Evolutionary conservation across 2,888 invertebrate genomes (phyloP).

Genomic region (Helleia helle): DNA sequence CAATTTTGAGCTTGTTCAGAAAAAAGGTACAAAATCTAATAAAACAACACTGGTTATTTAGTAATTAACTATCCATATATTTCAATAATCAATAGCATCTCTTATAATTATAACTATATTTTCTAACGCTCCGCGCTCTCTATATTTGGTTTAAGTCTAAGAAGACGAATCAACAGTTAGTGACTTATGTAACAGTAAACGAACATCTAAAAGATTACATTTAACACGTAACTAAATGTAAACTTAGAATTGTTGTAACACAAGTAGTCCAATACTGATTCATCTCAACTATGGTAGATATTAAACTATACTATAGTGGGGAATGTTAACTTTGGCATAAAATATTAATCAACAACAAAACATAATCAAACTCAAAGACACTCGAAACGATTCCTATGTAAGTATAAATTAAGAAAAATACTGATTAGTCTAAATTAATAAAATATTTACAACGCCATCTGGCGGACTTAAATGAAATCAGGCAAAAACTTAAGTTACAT

Average conservation of each 20-base stretch:
- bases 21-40: too few species aligned
- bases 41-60: slow-evolving; percentile 37
- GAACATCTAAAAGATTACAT: slow-evolving; percentile 57
- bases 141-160: slow-evolving; percentile 71
- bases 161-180: slow-evolving; percentile 65
- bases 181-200: slow-evolving; percentile 59
- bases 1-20: too few species aligned
- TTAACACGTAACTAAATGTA: slow-evolving; percentile 54
- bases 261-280: slow-evolving; percentile 46
- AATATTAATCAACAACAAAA: slow-evolving; percentile 72
- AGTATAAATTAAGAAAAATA: slow-evolving; percentile 71
- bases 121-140: slow-evolving; percentile 67
- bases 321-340: slow-evolving; percentile 85
- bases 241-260: slow-evolving; percentile 41
- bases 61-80: slow-evolving; percentile 67
- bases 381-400: slow-evolving; percentile 62
- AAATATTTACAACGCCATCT: slow-evolving; percentile 55
- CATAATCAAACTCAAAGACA: slow-evolving; percentile 63
- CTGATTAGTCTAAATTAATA: slow-evolving; percentile 59
- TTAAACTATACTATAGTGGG: slow-evolving; percentile 71
- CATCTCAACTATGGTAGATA: slow-evolving; percentile 32
- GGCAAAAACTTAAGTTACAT: slow-evolving; percentile 4
- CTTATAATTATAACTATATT: slow-evolving; percentile 63
- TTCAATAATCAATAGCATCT: slow-evolving; percentile 73
- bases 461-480: slow-evolving; percentile 36